These are phyloP conservation scores for Philotrypesis tridentata DNA, from an alignment of 1,140 invertebrate species.

Conservation along the genomic window DNA sequence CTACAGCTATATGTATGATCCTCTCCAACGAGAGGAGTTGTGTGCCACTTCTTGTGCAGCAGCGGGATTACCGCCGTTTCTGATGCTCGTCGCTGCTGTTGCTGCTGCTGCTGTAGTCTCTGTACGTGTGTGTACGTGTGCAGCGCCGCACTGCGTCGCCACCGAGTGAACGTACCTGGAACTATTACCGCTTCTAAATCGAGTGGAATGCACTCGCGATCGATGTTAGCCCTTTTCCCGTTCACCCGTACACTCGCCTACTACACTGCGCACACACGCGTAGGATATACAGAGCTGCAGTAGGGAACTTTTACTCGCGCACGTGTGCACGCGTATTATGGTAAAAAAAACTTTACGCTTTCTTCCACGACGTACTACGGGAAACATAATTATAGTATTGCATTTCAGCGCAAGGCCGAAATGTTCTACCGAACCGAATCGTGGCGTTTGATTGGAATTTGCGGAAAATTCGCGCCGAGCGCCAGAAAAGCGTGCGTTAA, in stretches of 20 bases:
- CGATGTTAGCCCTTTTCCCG: not conserved
- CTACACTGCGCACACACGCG: not conserved
- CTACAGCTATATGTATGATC: constrained; percentile 35
- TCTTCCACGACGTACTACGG: too few relatives aligned
- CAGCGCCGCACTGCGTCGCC: constrained; percentile 60
- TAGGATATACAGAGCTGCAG: too few relatives aligned
- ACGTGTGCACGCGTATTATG: too few relatives aligned
- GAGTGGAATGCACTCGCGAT: constrained; percentile 20
- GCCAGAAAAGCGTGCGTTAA: too few relatives aligned
- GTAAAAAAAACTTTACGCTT: not conserved
- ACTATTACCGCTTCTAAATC: constrained; percentile 50
- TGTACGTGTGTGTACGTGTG: too few relatives aligned
- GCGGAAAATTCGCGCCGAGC: too few relatives aligned
- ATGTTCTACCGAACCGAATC: too few relatives aligned
- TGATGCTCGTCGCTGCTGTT: constrained; percentile 17
- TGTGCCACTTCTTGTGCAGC: constrained; percentile 41
- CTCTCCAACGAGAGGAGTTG: constrained; percentile 5
- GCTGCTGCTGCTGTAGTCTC: too few relatives aligned
- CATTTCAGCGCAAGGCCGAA: too few relatives aligned
- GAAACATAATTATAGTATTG: too few relatives aligned
- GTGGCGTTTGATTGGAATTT: too few relatives aligned
- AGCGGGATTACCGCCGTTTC: constrained; percentile 16
- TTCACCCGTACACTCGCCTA: not conserved
- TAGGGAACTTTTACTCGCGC: too few relatives aligned
- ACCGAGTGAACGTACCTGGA: constrained; percentile 53